phyloP scores from a whole-genome alignment of 2,888 invertebrate genomes.

The Orchesella flavescens region DNA sequence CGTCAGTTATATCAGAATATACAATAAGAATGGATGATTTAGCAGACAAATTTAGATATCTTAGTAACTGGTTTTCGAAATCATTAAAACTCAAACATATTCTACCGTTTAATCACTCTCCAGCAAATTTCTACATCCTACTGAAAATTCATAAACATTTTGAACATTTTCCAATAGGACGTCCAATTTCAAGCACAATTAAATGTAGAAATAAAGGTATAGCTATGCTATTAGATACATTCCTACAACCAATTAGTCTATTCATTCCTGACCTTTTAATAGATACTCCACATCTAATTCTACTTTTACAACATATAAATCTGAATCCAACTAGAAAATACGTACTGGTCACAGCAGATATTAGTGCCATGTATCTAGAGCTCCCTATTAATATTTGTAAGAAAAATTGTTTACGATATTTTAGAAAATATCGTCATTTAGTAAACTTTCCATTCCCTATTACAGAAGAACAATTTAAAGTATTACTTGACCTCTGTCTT shows the following conservation, averaged over 20 bases:
- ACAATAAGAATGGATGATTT: not conserved
- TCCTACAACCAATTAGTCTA: conserved; percentile 23
- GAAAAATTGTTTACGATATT: conserved; percentile 9
- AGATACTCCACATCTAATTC: conserved; percentile 36
- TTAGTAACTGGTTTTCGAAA: not conserved
- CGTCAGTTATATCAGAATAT: not conserved
- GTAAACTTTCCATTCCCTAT: conserved; percentile 4
- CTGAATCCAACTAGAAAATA: conserved; percentile 11
- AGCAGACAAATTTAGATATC: not conserved
- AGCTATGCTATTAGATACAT: conserved; percentile 17
- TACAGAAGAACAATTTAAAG: not conserved
- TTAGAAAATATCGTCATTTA: not conserved
- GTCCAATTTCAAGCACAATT: conserved; percentile 44
- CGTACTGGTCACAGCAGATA: conserved; percentile 32
- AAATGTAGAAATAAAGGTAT: conserved; percentile 22
- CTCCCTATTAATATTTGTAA: conserved; percentile 30
- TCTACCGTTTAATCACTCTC: not conserved
- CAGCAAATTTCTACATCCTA: conserved; percentile 41
- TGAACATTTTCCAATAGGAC: conserved; percentile 10
- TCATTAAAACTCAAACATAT: not conserved
- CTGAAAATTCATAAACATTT: conserved; percentile 41
- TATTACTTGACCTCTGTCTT: conserved; percentile 17
- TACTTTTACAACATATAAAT: conserved; percentile 1
- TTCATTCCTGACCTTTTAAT: conserved; percentile 32
- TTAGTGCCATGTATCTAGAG: conserved; percentile 35